Percentiles rank a stretch among this genome's conserved stretches.
phyloP scores from a whole-genome alignment of 2,113 vertebrate species.

The Prolemur simus region DNA sequence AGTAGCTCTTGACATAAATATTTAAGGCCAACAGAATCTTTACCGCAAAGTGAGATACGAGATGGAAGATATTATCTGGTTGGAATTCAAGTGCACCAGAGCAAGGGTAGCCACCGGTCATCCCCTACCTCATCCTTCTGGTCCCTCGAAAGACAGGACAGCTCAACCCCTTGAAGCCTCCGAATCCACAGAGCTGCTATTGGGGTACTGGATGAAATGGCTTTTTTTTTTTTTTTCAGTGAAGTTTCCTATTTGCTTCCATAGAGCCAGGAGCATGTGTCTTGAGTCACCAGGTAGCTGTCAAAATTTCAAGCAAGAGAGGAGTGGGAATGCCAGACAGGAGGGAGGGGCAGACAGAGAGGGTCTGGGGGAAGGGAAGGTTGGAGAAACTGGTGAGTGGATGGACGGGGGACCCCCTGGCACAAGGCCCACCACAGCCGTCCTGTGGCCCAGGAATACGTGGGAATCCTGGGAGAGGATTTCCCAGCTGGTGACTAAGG shows the following conservation, averaged over 20 bases:
- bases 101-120: not conserved
- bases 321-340: not conserved
- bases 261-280: not conserved
- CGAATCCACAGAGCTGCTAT: not conserved
- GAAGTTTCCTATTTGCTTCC: not conserved
- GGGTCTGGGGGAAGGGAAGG: not conserved
- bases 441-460: not conserved
- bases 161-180: not conserved
- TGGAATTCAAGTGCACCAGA: not conserved
- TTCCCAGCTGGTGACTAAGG: not conserved
- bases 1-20: not conserved
- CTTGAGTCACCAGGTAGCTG: not conserved
- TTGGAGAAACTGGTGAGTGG: not conserved
- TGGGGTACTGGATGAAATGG: not conserved
- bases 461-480: not conserved
- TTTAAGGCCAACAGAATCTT: constrained; percentile 25
- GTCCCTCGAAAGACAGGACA: not conserved
- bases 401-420: not conserved
- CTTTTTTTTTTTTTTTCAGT: not conserved
- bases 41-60: not conserved
- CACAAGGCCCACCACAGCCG: no score
- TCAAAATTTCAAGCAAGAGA: not conserved
- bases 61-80: constrained; percentile 49
- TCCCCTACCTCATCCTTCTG: not conserved
- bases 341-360: not conserved